Base-by-base conservation (phyloP, 2,888 invertebrate genomes). In the Andrena dorsata region DNA sequence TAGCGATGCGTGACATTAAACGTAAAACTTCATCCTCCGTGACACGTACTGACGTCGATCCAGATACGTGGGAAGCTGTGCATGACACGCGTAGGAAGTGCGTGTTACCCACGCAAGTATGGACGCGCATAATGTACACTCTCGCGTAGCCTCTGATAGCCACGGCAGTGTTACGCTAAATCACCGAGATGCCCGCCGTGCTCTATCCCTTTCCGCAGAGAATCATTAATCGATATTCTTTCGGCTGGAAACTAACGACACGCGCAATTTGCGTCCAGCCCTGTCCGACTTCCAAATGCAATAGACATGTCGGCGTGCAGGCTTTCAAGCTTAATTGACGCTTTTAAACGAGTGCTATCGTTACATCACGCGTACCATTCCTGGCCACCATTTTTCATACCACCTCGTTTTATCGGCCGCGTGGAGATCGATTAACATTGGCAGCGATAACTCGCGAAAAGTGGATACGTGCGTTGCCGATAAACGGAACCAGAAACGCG, bases 1-100 rank as follows among this genome's bases (percentile, higher is more conserved):
- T 20, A 65, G 72, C 47, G 72, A 79, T 72, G 77, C 75, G 73
- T 76, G 82, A 69, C 75, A 64, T 76, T 79, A 79, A 73, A 75
- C 73, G 30, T 58, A 72, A 69, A 61, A 66, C 61, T 78, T 80
- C 80, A 78, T 75, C 73, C 66, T 58, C 41, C 56, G 69, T 70
- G 76, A 84, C 76, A 77, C 71, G 80, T 76, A 80, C 76, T 68
- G 51, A 58, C 47, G 77, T 49, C 73, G 78, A 83, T 88, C 83
- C 81, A 84, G 79, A 85, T 87, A 86, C 85, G 82, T 80, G 80
- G 84, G 76, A 79, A 76, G 79, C 64, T 66, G 71, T 69, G 72
- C 77, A 76, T 77, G 80, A 80, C 63, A 76, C 76, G 78, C 84
- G 82, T 82, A 85, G 82, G 80, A 80, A 82, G 82, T 85, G 82